A percentile compares a stretch with the other conserved stretches of the same genome.
phyloP scores from a whole-genome alignment of 2,113 vertebrate species.

The Mormoops blainvillei region DNA sequence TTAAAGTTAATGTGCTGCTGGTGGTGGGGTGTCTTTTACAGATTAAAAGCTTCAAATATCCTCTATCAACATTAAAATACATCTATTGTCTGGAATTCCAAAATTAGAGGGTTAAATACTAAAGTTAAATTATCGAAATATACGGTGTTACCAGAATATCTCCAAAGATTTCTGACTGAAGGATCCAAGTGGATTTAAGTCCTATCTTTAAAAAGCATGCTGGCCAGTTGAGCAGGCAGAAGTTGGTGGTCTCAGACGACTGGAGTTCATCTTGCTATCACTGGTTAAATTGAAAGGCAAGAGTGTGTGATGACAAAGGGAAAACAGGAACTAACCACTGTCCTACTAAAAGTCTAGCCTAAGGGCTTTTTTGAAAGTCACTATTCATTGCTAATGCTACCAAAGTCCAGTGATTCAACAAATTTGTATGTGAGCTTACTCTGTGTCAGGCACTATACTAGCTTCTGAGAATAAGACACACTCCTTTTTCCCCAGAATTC shows the following conservation, averaged over 20 bases:
- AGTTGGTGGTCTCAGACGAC: not conserved
- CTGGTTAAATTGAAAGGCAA: not conserved
- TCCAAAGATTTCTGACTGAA: not conserved
- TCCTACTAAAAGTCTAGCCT: not conserved
- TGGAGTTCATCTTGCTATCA: not conserved
- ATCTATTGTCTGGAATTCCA: not conserved
- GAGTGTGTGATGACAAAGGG: not conserved
- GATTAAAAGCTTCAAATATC: not conserved
- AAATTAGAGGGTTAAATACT: not conserved
- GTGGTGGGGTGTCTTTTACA: not conserved
- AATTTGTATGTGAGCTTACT: not conserved
- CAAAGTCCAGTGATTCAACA: not conserved
- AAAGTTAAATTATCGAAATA: not conserved
- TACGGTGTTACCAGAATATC: not conserved
- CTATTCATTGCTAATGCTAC: not conserved
- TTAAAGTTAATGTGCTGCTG: not conserved
- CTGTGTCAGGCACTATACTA: not conserved
- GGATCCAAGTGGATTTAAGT: not conserved
- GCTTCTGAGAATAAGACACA: not conserved
- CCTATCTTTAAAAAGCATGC: not conserved
- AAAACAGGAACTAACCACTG: not conserved
- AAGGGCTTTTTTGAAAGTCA: not conserved
- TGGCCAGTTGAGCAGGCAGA: not conserved
- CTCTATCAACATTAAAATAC: not conserved
- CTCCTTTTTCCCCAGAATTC: not conserved